Conservation (phyloP, 2,113 vertebrate genomes). For the Gasterosteus nipponicus region DNA sequence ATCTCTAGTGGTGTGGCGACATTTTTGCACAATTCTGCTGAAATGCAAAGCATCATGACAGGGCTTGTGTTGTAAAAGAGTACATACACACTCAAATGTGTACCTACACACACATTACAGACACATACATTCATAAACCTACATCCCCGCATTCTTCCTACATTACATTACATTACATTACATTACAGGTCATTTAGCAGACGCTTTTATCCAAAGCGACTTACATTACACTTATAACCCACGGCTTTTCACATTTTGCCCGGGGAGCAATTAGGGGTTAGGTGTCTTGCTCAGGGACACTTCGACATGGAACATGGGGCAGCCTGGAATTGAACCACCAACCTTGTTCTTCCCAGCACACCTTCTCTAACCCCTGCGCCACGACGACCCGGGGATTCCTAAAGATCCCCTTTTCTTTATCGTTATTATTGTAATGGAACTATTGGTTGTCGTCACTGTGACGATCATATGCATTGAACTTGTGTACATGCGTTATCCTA, state of each 20-base stretch:
- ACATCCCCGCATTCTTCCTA: background rate
- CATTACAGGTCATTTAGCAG: too few species aligned
- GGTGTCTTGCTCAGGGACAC: too few species aligned
- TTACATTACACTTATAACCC: too few species aligned
- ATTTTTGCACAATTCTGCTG: conserved; percentile 34
- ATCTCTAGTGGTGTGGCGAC: conserved; percentile 45
- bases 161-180: too few species aligned
- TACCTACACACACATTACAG: background rate
- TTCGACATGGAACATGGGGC: too few species aligned
- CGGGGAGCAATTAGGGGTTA: too few species aligned
- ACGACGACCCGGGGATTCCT: too few species aligned
- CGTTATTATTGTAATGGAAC: background rate
- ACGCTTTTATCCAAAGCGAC: too few species aligned
- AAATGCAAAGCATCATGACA: background rate
- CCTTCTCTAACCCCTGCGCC: too few species aligned
- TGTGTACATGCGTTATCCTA: background rate
- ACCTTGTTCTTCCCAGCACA: too few species aligned
- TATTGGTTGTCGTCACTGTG: background rate
- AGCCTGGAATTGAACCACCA: too few species aligned
- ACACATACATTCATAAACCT: background rate
- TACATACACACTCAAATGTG: background rate
- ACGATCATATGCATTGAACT: background rate
- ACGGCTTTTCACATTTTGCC: too few species aligned
- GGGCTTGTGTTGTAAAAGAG: background rate
- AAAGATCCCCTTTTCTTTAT: background rate